Evolutionary conservation across 2,113 vertebrate species (phyloP).

Genomic region (Thamnaconus septentrionalis): DNA sequence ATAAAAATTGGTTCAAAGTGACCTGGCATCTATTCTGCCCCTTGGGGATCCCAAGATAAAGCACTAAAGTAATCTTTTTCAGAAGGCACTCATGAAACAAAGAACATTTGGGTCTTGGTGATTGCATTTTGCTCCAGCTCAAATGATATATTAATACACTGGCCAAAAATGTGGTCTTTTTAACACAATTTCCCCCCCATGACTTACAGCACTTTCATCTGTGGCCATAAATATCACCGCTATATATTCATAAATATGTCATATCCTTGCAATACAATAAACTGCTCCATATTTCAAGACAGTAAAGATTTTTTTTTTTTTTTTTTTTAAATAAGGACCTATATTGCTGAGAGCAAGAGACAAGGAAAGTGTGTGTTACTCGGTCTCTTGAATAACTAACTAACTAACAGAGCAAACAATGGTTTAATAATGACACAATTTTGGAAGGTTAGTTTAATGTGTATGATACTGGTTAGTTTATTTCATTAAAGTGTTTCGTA

Average conservation of each 20-base stretch:
- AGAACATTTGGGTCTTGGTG: conserved; percentile 74
- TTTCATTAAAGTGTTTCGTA: background rate
- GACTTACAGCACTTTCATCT: conserved; percentile 77
- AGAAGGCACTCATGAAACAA: conserved; percentile 70
- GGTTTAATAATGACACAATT: background rate
- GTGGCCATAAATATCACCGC: conserved; percentile 78
- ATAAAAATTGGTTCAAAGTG: conserved; percentile 74
- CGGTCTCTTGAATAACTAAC: conserved; percentile 22
- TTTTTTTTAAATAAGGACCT: conserved; percentile 31
- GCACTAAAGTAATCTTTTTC: conserved; percentile 74
- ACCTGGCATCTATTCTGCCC: conserved; percentile 60
- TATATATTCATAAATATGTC: conserved; percentile 78
- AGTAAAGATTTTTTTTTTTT: conserved; percentile 16
- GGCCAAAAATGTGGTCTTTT: conserved; percentile 70
- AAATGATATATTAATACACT: conserved; percentile 78
- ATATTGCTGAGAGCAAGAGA: conserved; percentile 16
- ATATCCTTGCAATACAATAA: conserved; percentile 78
- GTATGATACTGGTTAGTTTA: background rate
- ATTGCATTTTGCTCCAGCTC: conserved; percentile 73
- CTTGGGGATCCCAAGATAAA: conserved; percentile 65
- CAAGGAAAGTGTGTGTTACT: conserved; percentile 34
- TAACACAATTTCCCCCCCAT: conserved; percentile 72
- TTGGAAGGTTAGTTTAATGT: background rate
- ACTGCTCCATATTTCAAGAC: conserved; percentile 74
- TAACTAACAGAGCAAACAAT: background rate